A percentile compares a stretch with the other conserved stretches of the same genome.
These are phyloP conservation scores for Coluber constrictor DNA, from an alignment of 2,797 vertebrate genomes.

Conservation along the genomic window DNA sequence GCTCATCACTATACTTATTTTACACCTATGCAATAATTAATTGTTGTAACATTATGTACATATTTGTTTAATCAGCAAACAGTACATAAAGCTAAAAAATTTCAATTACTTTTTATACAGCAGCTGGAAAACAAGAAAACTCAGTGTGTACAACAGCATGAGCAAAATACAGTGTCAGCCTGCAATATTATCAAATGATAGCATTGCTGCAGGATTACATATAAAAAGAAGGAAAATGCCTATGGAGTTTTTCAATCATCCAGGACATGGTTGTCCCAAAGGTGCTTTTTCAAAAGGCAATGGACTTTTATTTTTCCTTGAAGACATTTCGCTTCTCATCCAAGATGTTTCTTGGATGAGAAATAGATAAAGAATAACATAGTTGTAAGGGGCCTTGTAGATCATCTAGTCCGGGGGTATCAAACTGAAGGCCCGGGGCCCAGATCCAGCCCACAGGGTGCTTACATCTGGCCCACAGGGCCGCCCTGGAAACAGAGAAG, in stretches of 20 bases:
- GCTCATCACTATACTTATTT: not conserved
- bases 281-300: not conserved
- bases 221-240: not conserved
- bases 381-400: not conserved
- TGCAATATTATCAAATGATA: not conserved
- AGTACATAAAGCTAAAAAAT: not conserved
- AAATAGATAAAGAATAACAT: not conserved
- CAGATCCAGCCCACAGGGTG: too few species aligned
- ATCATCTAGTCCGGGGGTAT: not conserved
- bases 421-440: too few species aligned
- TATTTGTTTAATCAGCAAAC: not conserved
- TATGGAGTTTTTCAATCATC: not conserved
- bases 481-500: too few species aligned
- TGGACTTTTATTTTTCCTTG: not conserved
- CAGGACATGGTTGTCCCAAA: not conserved
- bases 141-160: not conserved
- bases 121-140: not conserved
- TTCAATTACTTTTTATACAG: not conserved
- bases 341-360: not conserved
- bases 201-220: not conserved
- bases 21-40: not conserved
- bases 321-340: not conserved
- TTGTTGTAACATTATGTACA: not conserved
- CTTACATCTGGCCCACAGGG: too few species aligned
- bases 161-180: not conserved